A percentile compares a stretch with the other conserved stretches of the same genome.
Conservation (phyloP, 2,797 vertebrate species). For the Enoplosus armatus region DNA sequence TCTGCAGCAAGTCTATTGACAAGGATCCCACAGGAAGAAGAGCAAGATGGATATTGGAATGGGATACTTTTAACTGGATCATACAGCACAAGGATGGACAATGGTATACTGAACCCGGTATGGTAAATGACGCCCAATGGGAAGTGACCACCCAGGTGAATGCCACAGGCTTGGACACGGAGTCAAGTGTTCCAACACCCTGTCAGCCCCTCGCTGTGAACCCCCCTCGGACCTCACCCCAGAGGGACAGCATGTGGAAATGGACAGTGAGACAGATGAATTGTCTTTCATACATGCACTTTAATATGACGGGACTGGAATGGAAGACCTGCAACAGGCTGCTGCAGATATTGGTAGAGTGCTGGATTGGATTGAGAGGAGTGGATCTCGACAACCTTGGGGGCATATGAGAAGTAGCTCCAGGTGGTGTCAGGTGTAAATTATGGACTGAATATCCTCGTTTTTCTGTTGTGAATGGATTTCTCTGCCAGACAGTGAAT, state of each 20-base stretch:
- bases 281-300: not conserved
- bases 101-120: no score
- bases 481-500: not conserved
- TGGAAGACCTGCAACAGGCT: not conserved
- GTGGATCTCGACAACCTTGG: no score
- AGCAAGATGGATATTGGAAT: conserved; percentile 39
- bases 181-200: no score
- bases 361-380: not conserved
- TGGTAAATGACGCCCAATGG: no score
- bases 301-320: no score
- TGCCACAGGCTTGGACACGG: not conserved
- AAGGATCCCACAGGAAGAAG: conserved; percentile 30
- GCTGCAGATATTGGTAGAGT: not conserved
- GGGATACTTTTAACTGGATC: conserved; percentile 39
- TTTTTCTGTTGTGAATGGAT: not conserved
- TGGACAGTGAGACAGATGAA: no score
- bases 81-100: conserved; percentile 25
- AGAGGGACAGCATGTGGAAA: no score
- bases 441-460: not conserved
- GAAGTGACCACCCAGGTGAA: not conserved
- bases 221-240: no score
- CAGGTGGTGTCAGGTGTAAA: not conserved
- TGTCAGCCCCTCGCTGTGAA: no score
- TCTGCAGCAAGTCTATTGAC: conserved; percentile 15
- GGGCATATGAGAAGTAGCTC: not conserved